phyloP scores from a whole-genome alignment of 2,888 invertebrate genomes.

The Rhynchonema sp. region DNA sequence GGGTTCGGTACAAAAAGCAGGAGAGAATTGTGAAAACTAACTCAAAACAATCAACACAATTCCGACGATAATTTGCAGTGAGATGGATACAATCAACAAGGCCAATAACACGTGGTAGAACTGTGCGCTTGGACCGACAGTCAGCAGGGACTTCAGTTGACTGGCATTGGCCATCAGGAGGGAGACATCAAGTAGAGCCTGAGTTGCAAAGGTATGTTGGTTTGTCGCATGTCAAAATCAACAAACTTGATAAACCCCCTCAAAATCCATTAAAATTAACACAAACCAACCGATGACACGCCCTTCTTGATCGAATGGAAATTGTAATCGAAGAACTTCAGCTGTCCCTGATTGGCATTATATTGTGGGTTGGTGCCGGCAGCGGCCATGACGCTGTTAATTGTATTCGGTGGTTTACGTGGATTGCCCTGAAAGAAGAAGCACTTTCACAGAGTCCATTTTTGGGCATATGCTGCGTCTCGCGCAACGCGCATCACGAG shows the following conservation, averaged over 20 bases:
- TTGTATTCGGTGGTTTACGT: background rate
- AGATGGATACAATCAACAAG: constrained; percentile 58
- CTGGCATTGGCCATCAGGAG: constrained; percentile 8
- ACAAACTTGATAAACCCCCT: background rate
- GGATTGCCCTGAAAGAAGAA: background rate
- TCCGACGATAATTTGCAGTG: constrained; percentile 49
- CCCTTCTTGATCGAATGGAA: constrained; percentile 78
- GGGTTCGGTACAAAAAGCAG: no score
- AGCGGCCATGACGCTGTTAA: background rate
- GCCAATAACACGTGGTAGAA: constrained; percentile 61
- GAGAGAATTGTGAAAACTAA: no score
- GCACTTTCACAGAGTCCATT: no score
- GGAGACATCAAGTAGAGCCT: constrained; percentile 8
- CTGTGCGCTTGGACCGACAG: constrained; percentile 34
- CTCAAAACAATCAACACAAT: background rate
- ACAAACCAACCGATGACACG: constrained; percentile 43
- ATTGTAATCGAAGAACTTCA: constrained; percentile 33
- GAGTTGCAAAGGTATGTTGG: background rate
- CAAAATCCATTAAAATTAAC: background rate
- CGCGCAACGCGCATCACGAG: no score
- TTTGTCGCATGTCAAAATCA: no score
- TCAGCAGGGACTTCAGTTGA: constrained; percentile 6
- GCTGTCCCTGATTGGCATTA: background rate
- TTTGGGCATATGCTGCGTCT: no score
- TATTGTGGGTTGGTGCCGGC: background rate